Evolutionary conservation across 2,888 invertebrate species (phyloP).

Genomic region (Fabriciana adippe): DNA sequence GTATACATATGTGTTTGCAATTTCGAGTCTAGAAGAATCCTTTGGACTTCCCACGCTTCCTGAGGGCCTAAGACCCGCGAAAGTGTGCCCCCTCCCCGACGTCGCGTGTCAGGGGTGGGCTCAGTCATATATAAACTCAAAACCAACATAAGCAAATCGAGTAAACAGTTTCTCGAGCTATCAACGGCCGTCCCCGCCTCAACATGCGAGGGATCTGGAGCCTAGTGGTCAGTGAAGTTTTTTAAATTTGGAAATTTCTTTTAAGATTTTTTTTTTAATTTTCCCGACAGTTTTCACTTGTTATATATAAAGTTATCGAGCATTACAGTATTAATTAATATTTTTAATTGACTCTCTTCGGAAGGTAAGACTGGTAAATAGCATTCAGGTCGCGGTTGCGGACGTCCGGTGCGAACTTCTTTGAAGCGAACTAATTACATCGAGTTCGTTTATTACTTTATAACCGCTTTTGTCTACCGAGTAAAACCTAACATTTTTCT

Average conservation of each 20-base stretch:
- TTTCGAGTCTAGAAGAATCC: conserved; percentile 30
- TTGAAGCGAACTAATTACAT: conserved; percentile 12
- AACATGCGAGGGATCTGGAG: conserved; percentile 84
- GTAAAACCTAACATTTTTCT: no score
- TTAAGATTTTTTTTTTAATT: neutral
- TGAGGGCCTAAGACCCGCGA: conserved; percentile 53
- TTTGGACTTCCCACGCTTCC: conserved; percentile 39
- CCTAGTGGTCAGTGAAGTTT: conserved; percentile 80
- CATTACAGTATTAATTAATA: neutral
- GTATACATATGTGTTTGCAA: neutral
- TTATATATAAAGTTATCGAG: neutral
- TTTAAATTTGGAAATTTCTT: conserved; percentile 32
- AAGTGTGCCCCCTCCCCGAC: conserved; percentile 65
- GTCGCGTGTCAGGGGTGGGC: conserved; percentile 55
- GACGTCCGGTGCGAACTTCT: conserved; percentile 10
- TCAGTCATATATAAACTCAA: conserved; percentile 63
- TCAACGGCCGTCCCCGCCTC: conserved; percentile 70
- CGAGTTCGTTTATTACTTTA: neutral
- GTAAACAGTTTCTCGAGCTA: conserved; percentile 70
- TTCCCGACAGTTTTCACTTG: neutral
- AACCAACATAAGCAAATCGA: conserved; percentile 63
- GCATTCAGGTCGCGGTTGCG: conserved; percentile 1
- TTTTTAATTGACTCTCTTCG: neutral
- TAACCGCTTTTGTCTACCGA: no score
- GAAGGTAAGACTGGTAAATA: conserved; percentile 11